These are phyloP conservation scores for Cotesia glomerata DNA, from an alignment of 1,140 invertebrate genomes.

Conservation along the genomic window DNA sequence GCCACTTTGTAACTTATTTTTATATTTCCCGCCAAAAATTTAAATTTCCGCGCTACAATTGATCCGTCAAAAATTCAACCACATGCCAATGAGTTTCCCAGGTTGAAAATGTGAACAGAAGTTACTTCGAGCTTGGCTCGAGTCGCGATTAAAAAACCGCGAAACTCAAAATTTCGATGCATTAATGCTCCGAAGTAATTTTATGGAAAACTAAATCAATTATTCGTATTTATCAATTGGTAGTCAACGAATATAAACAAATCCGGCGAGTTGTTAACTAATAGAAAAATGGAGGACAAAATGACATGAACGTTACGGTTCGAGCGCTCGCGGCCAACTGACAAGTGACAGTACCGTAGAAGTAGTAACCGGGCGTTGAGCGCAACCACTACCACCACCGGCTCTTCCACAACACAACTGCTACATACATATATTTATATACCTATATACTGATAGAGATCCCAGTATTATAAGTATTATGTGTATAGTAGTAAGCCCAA, in stretches of 20 bases:
- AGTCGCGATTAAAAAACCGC: neutral
- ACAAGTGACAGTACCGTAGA: slow-evolving; percentile 46
- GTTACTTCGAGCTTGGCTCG: neutral
- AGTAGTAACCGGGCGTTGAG: slow-evolving; percentile 30
- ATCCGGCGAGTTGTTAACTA: too few relatives aligned
- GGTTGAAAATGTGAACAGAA: neutral
- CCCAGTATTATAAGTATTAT: too few relatives aligned
- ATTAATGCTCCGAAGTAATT: neutral
- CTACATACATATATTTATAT: too few relatives aligned
- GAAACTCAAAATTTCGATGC: neutral
- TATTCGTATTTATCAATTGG: neutral
- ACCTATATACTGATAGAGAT: too few relatives aligned
- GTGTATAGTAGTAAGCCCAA: neutral
- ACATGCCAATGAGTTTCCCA: slow-evolving; percentile 1
- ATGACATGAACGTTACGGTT: slow-evolving; percentile 13
- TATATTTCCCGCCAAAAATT: too few relatives aligned
- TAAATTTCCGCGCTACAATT: too few relatives aligned
- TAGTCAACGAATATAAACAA: too few relatives aligned
- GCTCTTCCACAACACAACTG: neutral
- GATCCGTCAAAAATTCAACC: neutral
- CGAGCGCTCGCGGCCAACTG: slow-evolving; percentile 48
- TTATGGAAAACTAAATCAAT: neutral
- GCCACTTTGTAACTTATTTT: neutral
- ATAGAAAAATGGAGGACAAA: neutral
- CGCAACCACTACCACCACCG: slow-evolving; percentile 24